phyloP scores from a whole-genome alignment of 1,140 invertebrate species.

The Panagrolaimus sp. region DNA sequence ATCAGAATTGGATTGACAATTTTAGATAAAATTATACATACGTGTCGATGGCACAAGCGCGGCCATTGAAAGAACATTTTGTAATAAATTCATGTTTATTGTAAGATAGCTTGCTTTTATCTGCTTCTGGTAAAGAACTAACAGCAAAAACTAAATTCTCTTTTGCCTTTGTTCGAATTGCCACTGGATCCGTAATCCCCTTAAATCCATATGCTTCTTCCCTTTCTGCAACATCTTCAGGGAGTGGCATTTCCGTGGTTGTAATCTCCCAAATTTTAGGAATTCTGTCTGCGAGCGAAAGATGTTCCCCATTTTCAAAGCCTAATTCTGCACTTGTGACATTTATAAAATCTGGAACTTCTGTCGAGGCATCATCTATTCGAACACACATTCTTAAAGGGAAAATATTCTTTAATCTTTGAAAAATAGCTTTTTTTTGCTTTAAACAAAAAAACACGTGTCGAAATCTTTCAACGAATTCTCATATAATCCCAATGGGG shows the following conservation, averaged over 20 bases:
- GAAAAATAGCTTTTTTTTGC: not conserved
- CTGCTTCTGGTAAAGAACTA: slow-evolving; percentile 33
- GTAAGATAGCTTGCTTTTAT: slow-evolving; percentile 50
- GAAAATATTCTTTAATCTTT: slow-evolving; percentile 7
- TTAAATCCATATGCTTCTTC: slow-evolving; percentile 45
- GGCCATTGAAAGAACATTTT: slow-evolving; percentile 57
- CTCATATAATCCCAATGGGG: no score
- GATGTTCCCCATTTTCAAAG: not conserved
- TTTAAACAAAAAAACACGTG: no score
- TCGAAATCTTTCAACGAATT: no score
- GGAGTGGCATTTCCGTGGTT: slow-evolving; percentile 33
- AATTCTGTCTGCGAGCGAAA: not conserved
- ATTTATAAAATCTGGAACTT: not conserved
- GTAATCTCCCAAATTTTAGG: slow-evolving; percentile 14
- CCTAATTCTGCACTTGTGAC: not conserved
- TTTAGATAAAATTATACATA: slow-evolving; percentile 26
- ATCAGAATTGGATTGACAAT: not conserved
- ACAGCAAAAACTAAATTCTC: slow-evolving; percentile 57
- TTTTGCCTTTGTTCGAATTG: slow-evolving; percentile 48
- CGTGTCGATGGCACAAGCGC: slow-evolving; percentile 52
- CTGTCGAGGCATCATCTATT: slow-evolving; percentile 41
- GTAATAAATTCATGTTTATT: slow-evolving; percentile 56
- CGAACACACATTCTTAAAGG: slow-evolving; percentile 51
- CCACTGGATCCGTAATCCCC: slow-evolving; percentile 48
- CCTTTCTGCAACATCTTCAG: slow-evolving; percentile 44